Percentiles rank a stretch among this genome's conserved stretches.
These are phyloP conservation scores for Sander vitreus DNA, from an alignment of 2,113 vertebrate genomes.

Conservation along the genomic window DNA sequence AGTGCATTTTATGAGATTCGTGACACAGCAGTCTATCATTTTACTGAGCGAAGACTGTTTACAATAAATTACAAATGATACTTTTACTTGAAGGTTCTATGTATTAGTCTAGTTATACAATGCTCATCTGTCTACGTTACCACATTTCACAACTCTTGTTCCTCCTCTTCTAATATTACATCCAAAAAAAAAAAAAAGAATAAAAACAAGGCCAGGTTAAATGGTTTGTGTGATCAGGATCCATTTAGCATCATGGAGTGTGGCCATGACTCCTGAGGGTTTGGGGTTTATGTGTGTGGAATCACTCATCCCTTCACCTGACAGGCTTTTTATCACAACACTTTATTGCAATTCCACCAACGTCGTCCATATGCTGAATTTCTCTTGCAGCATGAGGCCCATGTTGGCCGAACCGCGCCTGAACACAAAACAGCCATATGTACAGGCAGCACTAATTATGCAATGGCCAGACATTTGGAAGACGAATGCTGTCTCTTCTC, in stretches of 20 bases:
- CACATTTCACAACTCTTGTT: not conserved
- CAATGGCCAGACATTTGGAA: slow-evolving; percentile 23
- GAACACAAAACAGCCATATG: slow-evolving; percentile 24
- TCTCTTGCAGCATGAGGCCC: not conserved
- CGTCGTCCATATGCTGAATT: slow-evolving; percentile 30
- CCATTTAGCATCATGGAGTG: slow-evolving; percentile 6
- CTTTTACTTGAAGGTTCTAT: not conserved
- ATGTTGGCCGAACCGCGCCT: not conserved
- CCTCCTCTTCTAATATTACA: not conserved
- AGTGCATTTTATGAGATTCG: not conserved
- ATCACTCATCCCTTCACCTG: slow-evolving; percentile 46
- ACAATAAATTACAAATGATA: not conserved
- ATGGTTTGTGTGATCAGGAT: slow-evolving; percentile 2
- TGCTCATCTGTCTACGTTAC: not conserved
- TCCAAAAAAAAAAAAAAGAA: not conserved
- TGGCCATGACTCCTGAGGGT: slow-evolving; percentile 5
- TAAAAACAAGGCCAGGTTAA: slow-evolving; percentile 13
- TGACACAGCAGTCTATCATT: not conserved
- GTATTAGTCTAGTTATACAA: not conserved
- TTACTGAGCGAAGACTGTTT: not conserved
- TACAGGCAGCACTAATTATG: slow-evolving; percentile 38
- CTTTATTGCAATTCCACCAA: slow-evolving; percentile 24
- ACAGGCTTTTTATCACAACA: slow-evolving; percentile 48
- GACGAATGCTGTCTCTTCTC: not conserved
- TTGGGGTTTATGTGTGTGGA: slow-evolving; percentile 23